These are phyloP conservation scores for Pelvicachromis taeniatus DNA, from an alignment of 2,113 vertebrate genomes.

Conservation along the genomic window DNA sequence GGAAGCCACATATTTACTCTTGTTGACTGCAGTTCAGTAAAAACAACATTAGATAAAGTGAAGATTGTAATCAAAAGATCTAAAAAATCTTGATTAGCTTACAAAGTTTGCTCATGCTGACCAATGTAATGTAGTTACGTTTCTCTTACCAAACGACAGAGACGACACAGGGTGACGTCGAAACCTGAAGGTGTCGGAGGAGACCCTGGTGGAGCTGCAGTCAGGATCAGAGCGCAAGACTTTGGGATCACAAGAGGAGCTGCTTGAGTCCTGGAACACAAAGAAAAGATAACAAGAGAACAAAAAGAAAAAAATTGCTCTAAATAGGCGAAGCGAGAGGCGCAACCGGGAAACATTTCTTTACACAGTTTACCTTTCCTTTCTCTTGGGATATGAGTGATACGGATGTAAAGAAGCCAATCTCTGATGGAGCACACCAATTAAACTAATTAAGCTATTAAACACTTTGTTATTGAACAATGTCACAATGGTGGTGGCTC, in stretches of 20 bases:
- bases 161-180: conserved; percentile 72
- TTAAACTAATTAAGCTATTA: background rate
- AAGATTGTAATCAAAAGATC: background rate
- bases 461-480: background rate
- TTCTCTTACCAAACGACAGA: conserved; percentile 76
- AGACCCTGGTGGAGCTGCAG: conserved; percentile 3
- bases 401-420: background rate
- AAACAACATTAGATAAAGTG: background rate
- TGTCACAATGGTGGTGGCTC: background rate
- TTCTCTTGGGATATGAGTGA: background rate
- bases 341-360: background rate
- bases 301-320: background rate
- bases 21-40: background rate
- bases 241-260: conserved; percentile 45
- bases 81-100: background rate
- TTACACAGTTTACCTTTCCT: background rate
- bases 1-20: background rate
- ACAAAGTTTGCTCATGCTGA: background rate
- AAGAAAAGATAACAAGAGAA: background rate
- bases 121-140: background rate
- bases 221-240: conserved; percentile 11
- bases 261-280: conserved; percentile 60
- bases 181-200: background rate
- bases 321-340: accelerated
- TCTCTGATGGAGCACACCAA: background rate